A percentile compares a stretch with the other conserved stretches of the same genome.
These are phyloP conservation scores for Agrochola litura DNA, from an alignment of 2,888 invertebrate genomes.

Conservation along the genomic window DNA sequence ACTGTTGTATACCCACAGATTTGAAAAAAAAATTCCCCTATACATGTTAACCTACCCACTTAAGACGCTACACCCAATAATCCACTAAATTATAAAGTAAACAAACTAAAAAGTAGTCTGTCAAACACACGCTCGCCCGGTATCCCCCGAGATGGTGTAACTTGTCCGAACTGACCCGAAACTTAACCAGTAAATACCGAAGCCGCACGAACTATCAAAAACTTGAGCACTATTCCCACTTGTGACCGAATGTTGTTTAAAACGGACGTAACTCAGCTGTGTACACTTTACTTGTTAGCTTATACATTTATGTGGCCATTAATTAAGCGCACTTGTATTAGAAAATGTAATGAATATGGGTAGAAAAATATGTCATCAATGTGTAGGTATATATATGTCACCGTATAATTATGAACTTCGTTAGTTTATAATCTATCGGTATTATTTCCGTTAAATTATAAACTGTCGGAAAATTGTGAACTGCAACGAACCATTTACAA, in stretches of 20 bases:
- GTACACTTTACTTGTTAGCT: slow-evolving; percentile 72
- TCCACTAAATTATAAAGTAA: slow-evolving; percentile 60
- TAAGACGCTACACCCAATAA: slow-evolving; percentile 34
- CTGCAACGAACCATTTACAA: no score
- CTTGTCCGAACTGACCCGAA: slow-evolving; percentile 85
- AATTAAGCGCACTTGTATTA: slow-evolving; percentile 29
- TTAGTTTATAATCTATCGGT: no score
- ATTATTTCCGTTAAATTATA: no score
- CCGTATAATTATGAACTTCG: no score
- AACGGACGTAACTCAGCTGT: slow-evolving; percentile 77
- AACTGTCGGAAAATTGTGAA: no score
- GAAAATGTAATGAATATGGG: slow-evolving; percentile 2
- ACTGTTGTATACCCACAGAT: no score
- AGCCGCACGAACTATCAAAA: slow-evolving; percentile 89
- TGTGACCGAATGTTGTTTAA: slow-evolving; percentile 82
- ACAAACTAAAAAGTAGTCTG: slow-evolving; percentile 64
- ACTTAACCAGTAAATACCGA: slow-evolving; percentile 90
- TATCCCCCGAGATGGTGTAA: slow-evolving; percentile 79
- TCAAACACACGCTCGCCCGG: slow-evolving; percentile 64
- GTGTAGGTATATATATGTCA: no score
- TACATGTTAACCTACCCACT: slow-evolving; percentile 1
- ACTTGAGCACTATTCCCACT: slow-evolving; percentile 86
- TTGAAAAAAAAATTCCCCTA: background rate
- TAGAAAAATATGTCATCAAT: background rate
- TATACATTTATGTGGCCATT: slow-evolving; percentile 56